phyloP scores from a whole-genome alignment of 2,797 vertebrate species.

The Enteromius unitaeniatus region DNA sequence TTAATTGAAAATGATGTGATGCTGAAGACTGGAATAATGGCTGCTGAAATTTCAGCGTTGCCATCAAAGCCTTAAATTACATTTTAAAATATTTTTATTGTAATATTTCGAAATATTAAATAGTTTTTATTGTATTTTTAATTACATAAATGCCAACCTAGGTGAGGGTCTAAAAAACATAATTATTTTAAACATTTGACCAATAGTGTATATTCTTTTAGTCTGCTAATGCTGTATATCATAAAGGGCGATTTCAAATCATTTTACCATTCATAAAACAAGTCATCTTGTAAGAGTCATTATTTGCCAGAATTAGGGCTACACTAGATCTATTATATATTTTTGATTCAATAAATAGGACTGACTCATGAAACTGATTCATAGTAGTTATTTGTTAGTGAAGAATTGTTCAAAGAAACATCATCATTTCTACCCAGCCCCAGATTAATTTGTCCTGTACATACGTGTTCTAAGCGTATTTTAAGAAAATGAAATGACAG shows the following conservation, averaged over 20 bases:
- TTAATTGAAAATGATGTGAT: background rate
- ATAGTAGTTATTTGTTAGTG: background rate
- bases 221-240: background rate
- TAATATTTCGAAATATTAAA: background rate
- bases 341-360: background rate
- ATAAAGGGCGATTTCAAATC: background rate
- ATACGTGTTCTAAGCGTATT: background rate
- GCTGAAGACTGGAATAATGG: background rate
- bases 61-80: background rate
- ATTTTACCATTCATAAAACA: background rate
- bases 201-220: background rate
- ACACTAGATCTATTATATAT: background rate
- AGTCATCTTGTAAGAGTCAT: background rate
- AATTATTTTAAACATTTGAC: background rate
- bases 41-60: background rate
- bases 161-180: background rate
- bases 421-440: background rate
- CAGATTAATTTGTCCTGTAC: background rate
- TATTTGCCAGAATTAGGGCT: background rate
- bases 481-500: background rate
- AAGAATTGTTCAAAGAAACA: background rate
- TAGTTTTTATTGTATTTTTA: background rate
- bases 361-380: background rate
- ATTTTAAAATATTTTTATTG: background rate
- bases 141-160: background rate